Percentiles rank a stretch among this genome's conserved stretches.
phyloP scores from a whole-genome alignment of 2,113 vertebrate species.

The Scalopus aquaticus region DNA sequence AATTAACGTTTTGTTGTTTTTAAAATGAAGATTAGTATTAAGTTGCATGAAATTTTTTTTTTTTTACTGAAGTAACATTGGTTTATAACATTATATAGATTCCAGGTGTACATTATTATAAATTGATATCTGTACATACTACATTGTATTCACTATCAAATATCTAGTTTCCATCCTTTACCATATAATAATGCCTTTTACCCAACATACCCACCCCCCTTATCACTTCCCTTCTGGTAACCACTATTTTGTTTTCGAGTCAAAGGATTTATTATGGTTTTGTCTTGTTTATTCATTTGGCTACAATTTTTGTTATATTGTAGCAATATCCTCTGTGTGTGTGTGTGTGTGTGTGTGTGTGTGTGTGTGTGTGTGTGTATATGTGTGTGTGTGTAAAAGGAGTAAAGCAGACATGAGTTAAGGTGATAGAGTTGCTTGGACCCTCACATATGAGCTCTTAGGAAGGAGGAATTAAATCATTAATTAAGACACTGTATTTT shows the following conservation, averaged over 20 bases:
- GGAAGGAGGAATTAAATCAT: not conserved
- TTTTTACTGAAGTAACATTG: too few relatives aligned
- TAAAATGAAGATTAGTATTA: too few relatives aligned
- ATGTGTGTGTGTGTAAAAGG: not conserved
- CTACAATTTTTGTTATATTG: not conserved
- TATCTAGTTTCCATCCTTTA: not conserved
- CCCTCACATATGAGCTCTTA: not conserved
- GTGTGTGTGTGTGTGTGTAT: too few relatives aligned
- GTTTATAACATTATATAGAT: too few relatives aligned
- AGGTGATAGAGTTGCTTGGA: not conserved
- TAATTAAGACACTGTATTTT: not conserved
- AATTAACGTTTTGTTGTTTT: too few relatives aligned
- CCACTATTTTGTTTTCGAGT: not conserved
- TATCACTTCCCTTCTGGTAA: not conserved
- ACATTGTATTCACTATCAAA: not conserved
- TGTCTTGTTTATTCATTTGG: not conserved
- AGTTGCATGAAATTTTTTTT: too few relatives aligned
- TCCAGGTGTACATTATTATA: too few relatives aligned
- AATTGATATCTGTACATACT: not conserved
- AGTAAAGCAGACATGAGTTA: not conserved
- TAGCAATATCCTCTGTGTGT: not conserved
- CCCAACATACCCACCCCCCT: not conserved
- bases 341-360: too few relatives aligned
- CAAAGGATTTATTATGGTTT: not conserved
- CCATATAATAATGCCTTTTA: not conserved